Evolutionary conservation across 2,113 vertebrate genomes (phyloP).

Genomic region (Cygnus buccinator): DNA sequence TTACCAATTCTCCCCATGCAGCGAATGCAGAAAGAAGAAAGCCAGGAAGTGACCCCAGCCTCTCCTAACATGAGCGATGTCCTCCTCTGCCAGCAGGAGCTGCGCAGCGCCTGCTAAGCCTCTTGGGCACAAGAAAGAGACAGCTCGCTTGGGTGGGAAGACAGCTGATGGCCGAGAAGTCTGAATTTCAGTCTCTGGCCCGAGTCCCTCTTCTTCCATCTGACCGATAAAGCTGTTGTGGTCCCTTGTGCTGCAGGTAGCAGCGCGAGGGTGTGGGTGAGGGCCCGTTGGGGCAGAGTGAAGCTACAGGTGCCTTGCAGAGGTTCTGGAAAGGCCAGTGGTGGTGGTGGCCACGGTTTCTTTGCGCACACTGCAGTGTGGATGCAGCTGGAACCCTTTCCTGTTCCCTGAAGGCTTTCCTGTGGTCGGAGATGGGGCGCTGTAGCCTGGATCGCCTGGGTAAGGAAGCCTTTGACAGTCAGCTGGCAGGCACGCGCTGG

Average conservation of each 20-base stretch:
- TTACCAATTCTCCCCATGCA: neutral
- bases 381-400: neutral
- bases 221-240: accelerated
- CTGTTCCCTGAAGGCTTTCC: neutral
- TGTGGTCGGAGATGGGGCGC: neutral
- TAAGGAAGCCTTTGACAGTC: neutral
- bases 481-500: neutral
- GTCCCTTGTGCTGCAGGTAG: neutral
- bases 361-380: neutral
- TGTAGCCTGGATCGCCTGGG: neutral
- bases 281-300: neutral
- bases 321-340: neutral
- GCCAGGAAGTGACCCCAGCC: neutral
- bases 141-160: neutral
- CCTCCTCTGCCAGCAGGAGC: neutral
- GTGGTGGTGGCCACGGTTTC: neutral
- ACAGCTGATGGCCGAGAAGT: neutral
- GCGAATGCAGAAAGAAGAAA: neutral
- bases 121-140: neutral
- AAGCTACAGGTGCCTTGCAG: neutral
- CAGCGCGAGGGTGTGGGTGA: neutral
- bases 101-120: neutral
- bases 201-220: neutral
- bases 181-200: neutral
- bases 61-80: neutral